These are phyloP conservation scores for Sus cebifrons DNA, from an alignment of 2,797 vertebrate genomes.

Conservation along the genomic window DNA sequence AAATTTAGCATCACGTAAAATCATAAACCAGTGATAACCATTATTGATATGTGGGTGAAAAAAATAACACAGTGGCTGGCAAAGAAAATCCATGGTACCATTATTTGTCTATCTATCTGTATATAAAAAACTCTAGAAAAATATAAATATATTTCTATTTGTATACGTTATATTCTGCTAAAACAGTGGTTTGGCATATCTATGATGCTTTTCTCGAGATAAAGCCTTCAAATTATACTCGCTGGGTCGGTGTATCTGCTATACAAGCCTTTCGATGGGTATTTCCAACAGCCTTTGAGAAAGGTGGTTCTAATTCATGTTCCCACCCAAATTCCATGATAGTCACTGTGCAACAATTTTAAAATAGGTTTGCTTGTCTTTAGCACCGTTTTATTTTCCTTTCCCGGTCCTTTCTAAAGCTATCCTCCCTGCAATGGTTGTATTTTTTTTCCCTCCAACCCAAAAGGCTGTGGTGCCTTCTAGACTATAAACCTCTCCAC, in stretches of 20 bases:
- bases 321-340: neutral
- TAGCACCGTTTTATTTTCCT: neutral
- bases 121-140: neutral
- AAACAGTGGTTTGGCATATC: neutral
- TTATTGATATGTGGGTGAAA: neutral
- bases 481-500: accelerated
- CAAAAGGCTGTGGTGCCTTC: neutral
- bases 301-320: neutral
- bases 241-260: neutral
- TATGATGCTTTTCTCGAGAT: neutral
- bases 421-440: too few relatives aligned
- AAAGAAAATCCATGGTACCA: neutral
- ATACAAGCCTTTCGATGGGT: neutral
- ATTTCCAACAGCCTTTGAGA: neutral
- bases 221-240: neutral
- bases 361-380: neutral
- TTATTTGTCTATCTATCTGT: neutral
- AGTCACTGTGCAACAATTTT: neutral
- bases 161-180: neutral
- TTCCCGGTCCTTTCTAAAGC: neutral
- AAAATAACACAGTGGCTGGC: neutral
- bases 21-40: neutral
- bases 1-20: neutral
- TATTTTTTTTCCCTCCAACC: neutral
- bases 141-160: neutral